Conservation (phyloP, 37 sponge, comb jelly and placozoan genomes). For the Tethya wilhelma region DNA sequence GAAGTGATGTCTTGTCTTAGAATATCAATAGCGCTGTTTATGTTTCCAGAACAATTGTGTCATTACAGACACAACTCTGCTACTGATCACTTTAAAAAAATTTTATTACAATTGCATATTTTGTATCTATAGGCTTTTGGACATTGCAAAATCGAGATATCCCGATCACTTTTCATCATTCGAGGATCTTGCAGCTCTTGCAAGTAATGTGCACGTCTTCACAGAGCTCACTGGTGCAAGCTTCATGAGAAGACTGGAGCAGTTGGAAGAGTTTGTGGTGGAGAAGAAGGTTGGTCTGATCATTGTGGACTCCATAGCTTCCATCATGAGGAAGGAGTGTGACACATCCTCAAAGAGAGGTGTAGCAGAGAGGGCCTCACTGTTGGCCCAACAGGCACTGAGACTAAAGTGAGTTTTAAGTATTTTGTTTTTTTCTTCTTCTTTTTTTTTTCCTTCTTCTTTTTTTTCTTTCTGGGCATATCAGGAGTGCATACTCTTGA, state of each 20-base stretch:
- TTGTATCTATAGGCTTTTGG: no score
- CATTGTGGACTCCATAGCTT: slow-evolving; percentile 80
- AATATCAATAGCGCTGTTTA: no score
- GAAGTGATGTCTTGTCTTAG: no score
- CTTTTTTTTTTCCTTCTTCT: background rate
- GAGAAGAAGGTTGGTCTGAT: slow-evolving; percentile 36
- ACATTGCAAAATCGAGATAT: no score
- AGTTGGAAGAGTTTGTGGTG: slow-evolving; percentile 38
- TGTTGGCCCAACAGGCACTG: slow-evolving; percentile 30
- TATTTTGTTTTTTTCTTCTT: background rate
- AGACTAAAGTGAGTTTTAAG: slow-evolving; percentile 63
- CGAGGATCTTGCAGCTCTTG: no score
- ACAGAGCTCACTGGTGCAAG: slow-evolving; percentile 37
- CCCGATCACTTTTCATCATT: no score
- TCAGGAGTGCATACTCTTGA: no score
- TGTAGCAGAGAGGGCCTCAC: slow-evolving; percentile 21
- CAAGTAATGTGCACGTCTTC: slow-evolving; percentile 37
- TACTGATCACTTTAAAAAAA: no score
- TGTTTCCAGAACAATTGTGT: no score
- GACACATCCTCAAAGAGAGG: slow-evolving; percentile 34
- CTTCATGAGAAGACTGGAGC: slow-evolving; percentile 21
- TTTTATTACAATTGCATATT: no score
- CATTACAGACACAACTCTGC: no score
- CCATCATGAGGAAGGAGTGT: slow-evolving; percentile 75
- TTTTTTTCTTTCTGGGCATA: no score